Conservation (phyloP, 1,140 invertebrate species). For the Grapholita molesta region DNA sequence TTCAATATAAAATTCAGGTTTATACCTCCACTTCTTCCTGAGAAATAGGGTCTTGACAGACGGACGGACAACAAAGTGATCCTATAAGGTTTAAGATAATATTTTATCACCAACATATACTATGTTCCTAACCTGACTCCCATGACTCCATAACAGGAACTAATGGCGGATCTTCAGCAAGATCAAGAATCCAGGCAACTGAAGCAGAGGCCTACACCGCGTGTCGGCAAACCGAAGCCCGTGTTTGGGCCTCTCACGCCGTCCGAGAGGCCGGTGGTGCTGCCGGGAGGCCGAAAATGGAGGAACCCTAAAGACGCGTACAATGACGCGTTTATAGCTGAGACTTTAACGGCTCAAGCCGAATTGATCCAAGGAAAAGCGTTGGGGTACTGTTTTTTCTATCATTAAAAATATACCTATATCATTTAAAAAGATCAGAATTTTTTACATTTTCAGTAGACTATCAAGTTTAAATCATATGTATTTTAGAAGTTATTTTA, state of each 20-base stretch:
- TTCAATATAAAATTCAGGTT: no score
- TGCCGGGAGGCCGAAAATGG: constrained; percentile 86
- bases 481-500: no score
- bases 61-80: no score
- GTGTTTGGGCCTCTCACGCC: constrained; percentile 78
- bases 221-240: constrained; percentile 64
- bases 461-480: no score
- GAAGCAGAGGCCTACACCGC: constrained; percentile 51
- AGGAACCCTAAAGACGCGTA: constrained; percentile 86
- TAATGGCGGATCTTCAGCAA: constrained; percentile 65
- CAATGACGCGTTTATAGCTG: constrained; percentile 87
- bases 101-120: no score
- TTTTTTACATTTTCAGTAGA: no score
- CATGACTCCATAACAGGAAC: constrained; percentile 44
- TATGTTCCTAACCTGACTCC: background rate
- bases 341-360: constrained; percentile 85
- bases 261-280: constrained; percentile 78
- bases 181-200: constrained; percentile 67
- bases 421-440: no score
- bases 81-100: no score
- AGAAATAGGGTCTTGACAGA: no score
- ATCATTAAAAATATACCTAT: no score
- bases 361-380: constrained; percentile 87
- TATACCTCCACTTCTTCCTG: no score
- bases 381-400: constrained; percentile 81